A percentile compares a stretch with the other conserved stretches of the same genome.
Conservation (phyloP, 2,113 vertebrate genomes). For the Bujurquina vittata region DNA sequence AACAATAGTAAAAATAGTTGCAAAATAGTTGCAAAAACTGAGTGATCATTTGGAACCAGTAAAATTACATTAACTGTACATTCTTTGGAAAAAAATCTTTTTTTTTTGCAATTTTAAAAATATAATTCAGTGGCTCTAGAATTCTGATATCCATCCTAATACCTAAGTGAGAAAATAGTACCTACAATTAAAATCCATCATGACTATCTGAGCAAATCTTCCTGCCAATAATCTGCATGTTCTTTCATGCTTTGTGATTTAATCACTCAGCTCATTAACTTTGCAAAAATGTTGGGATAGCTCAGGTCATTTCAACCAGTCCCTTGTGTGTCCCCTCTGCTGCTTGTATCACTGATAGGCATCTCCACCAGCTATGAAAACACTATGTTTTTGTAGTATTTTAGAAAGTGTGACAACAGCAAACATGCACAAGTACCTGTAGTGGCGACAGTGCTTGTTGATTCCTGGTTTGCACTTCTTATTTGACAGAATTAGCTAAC, state of each 20-base stretch:
- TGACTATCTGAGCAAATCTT: constrained; percentile 8
- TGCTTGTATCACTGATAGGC: constrained; percentile 49
- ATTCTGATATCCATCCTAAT: constrained; percentile 21
- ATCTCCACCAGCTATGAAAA: constrained; percentile 46
- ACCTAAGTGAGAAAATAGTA: constrained; percentile 4
- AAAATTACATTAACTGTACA: not conserved
- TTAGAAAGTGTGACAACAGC: constrained; percentile 24
- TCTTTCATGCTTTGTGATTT: constrained; percentile 47
- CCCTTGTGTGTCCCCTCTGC: constrained; percentile 40
- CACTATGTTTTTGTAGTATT: constrained; percentile 66
- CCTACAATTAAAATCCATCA: constrained; percentile 49
- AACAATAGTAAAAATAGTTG: not conserved
- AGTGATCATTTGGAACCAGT: not conserved
- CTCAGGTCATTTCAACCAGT: constrained; percentile 38
- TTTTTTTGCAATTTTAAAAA: not conserved
- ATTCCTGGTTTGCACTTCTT: constrained; percentile 23
- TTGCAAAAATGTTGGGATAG: constrained; percentile 56
- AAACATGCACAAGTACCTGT: constrained; percentile 47
- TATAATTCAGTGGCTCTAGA: not conserved
- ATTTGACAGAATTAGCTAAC: constrained; percentile 52
- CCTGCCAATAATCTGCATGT: constrained; percentile 51
- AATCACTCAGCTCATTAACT: constrained; percentile 65
- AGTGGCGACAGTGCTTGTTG: constrained; percentile 10
- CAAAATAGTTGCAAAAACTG: not conserved
- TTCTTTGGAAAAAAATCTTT: not conserved